Percentiles rank a stretch among this genome's conserved stretches.
These are phyloP conservation scores for Chrysodeixis includens DNA, from an alignment of 2,888 invertebrate species.

Conservation along the genomic window DNA sequence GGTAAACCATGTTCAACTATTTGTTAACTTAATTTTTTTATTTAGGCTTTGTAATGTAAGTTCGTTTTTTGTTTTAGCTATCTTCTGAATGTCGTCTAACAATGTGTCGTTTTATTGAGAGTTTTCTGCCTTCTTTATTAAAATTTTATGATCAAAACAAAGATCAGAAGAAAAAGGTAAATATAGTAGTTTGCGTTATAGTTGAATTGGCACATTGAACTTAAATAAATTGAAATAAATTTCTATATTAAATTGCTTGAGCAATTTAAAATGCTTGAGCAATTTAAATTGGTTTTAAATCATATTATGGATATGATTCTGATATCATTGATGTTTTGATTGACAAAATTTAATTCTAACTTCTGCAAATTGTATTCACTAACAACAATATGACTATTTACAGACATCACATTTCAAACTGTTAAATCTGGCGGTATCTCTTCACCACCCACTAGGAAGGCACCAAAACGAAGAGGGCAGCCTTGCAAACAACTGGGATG, in stretches of 20 bases:
- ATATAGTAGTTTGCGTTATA: no score
- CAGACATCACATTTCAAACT: constrained; percentile 79
- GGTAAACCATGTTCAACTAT: constrained; percentile 63
- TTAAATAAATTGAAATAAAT: no score
- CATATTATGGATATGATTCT: no score
- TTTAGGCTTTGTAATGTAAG: not conserved
- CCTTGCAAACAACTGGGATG: constrained; percentile 75
- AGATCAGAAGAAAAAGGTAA: constrained; percentile 84
- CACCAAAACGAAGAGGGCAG: constrained; percentile 70
- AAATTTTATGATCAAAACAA: constrained; percentile 82
- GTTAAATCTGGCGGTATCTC: constrained; percentile 69
- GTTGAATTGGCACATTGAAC: no score
- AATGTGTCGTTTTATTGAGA: constrained; percentile 88
- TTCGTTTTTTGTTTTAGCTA: constrained; percentile 72
- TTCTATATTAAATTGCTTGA: no score
- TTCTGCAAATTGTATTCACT: not conserved
- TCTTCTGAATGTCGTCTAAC: constrained; percentile 85
- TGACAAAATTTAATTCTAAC: not conserved
- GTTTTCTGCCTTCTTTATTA: constrained; percentile 77
- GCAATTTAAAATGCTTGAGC: no score
- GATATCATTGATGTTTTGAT: no score
- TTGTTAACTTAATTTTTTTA: not conserved
- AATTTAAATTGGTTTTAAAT: no score
- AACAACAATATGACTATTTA: constrained; percentile 41
- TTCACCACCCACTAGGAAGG: constrained; percentile 81